Conservation (phyloP, 2,797 vertebrate genomes). For the Threskiornis aethiopicus region DNA sequence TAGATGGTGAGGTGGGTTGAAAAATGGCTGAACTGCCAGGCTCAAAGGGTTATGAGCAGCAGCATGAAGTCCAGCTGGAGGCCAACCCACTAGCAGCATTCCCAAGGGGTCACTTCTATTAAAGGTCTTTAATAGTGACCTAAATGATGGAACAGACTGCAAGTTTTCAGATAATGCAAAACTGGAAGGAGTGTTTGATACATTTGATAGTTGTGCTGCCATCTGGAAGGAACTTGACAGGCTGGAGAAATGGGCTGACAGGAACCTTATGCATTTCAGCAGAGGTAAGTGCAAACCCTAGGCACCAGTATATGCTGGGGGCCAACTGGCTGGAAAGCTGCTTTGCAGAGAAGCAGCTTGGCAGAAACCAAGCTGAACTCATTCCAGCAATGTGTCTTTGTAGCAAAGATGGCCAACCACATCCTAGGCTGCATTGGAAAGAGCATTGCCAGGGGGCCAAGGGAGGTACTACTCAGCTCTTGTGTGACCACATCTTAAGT, state of each 20-base stretch:
- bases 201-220: neutral
- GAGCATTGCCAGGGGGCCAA: fast-evolving
- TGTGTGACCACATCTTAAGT: neutral
- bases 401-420: neutral
- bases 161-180: neutral
- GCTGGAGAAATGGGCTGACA: neutral
- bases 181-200: neutral
- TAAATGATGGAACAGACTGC: neutral
- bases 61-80: neutral
- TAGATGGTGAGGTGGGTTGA: neutral
- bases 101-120: neutral
- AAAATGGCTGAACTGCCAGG: neutral
- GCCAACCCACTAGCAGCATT: neutral
- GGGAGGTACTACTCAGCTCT: neutral
- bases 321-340: neutral
- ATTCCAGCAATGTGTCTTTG: neutral
- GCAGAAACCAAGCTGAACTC: neutral
- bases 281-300: neutral
- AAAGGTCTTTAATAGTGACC: neutral
- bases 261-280: neutral
- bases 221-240: neutral
- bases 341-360: neutral
- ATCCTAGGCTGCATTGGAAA: neutral
- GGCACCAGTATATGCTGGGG: neutral
- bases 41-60: neutral